A percentile compares a stretch with the other conserved stretches of the same genome.
Conservation (phyloP, 1,140 invertebrate genomes). For the Drosophila ogumai region DNA sequence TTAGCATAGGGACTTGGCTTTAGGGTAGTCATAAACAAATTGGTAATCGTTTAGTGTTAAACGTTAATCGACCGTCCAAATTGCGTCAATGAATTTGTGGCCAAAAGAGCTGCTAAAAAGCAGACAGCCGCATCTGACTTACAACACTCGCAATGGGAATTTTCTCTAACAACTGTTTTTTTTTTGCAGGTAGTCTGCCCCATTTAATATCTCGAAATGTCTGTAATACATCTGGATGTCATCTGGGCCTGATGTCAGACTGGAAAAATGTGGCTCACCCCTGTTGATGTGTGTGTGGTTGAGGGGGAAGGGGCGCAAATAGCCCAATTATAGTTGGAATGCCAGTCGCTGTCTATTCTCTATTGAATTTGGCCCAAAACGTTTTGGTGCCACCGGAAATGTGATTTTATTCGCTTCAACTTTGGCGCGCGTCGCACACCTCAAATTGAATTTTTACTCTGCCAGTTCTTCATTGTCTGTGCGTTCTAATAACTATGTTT, state of each 20-base stretch:
- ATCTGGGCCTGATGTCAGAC: slow-evolving; percentile 32
- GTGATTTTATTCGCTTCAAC: slow-evolving; percentile 36
- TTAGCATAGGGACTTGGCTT: slow-evolving; percentile 38
- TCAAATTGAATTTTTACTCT: slow-evolving; percentile 26
- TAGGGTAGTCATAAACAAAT: slow-evolving; percentile 31
- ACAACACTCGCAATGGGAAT: slow-evolving; percentile 11
- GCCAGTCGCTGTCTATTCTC: slow-evolving; percentile 11
- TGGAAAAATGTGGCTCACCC: slow-evolving; percentile 40
- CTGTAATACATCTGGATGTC: slow-evolving; percentile 7
- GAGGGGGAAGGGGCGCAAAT: slow-evolving; percentile 4
- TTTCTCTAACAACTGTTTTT: slow-evolving; percentile 1
- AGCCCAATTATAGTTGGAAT: slow-evolving; percentile 45
- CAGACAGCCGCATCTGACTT: slow-evolving; percentile 1
- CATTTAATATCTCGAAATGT: neutral
- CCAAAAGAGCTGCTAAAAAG: slow-evolving; percentile 26
- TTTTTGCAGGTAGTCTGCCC: neutral
- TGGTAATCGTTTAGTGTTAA: slow-evolving; percentile 41
- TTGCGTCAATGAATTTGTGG: slow-evolving; percentile 32
- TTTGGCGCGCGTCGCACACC: slow-evolving; percentile 47
- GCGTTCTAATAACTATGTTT: slow-evolving; percentile 41
- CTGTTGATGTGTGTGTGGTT: neutral
- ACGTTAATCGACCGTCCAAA: slow-evolving; percentile 42
- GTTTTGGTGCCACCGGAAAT: slow-evolving; percentile 51
- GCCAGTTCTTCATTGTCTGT: slow-evolving; percentile 33
- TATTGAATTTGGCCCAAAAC: slow-evolving; percentile 35